Percentiles rank a stretch among this genome's conserved stretches.
Evolutionary conservation across 2,888 invertebrate species (phyloP).

Genomic region (Podotricha telesiphe): DNA sequence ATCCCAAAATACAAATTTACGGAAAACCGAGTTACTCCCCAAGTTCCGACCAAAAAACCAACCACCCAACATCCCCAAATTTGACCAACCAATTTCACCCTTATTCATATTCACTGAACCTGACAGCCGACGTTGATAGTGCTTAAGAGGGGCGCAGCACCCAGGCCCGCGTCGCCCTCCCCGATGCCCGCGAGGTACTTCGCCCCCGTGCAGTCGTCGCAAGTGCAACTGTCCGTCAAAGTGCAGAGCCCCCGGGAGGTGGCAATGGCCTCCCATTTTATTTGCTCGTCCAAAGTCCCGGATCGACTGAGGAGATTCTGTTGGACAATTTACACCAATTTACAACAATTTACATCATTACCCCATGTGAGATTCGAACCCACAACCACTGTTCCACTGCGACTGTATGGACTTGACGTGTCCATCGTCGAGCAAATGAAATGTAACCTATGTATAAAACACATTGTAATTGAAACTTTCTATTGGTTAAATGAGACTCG

Average conservation of each 20-base stretch:
- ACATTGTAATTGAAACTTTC: no score
- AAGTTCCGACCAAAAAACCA: not conserved
- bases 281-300: constrained; percentile 69
- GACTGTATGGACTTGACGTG: no score
- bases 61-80: not conserved
- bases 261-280: constrained; percentile 79
- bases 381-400: no score
- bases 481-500: no score
- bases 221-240: constrained; percentile 69
- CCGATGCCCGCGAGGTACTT: constrained; percentile 63
- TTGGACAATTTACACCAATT: not conserved
- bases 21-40: not conserved
- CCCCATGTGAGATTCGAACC: no score
- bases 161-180: constrained; percentile 73
- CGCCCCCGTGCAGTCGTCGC: constrained; percentile 63
- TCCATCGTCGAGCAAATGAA: no score
- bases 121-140: constrained; percentile 68
- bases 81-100: not conserved
- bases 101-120: constrained; percentile 62
- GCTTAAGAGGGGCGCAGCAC: constrained; percentile 66
- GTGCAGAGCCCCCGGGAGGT: constrained; percentile 74
- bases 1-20: not conserved
- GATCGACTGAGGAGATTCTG: constrained; percentile 70
- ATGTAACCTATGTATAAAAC: no score
- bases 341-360: no score